Evolutionary conservation across 2,797 vertebrate species (phyloP).

Genomic region (Lophotriccus pileatus): DNA sequence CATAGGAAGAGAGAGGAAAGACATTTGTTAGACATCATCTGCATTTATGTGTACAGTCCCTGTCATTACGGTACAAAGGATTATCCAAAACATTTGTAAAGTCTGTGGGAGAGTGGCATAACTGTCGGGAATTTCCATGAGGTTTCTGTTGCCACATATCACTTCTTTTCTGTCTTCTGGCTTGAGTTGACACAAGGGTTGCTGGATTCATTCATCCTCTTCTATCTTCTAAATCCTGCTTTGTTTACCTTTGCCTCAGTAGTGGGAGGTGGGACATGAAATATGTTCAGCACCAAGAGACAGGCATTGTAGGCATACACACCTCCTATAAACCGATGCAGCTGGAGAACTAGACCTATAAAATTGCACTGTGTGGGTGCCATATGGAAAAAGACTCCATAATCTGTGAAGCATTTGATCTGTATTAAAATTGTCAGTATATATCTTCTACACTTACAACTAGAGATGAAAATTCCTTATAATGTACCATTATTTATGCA

Average conservation of each 20-base stretch:
- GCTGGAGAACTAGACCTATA: slow-evolving; percentile 11
- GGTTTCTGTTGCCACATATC: neutral
- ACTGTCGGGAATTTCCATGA: slow-evolving; percentile 26
- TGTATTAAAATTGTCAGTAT: neutral
- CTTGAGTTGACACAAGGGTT: neutral
- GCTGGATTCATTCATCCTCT: neutral
- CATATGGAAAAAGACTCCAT: slow-evolving; percentile 5
- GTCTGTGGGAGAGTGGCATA: slow-evolving; percentile 25
- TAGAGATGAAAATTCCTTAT: neutral
- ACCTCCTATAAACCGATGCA: slow-evolving; percentile 14
- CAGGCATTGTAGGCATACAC: neutral
- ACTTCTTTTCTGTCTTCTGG: neutral
- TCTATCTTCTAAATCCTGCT: neutral
- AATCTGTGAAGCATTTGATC: slow-evolving; percentile 8
- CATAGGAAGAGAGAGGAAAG: neutral
- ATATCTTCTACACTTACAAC: neutral
- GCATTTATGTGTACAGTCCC: neutral
- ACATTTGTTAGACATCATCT: slow-evolving; percentile 17
- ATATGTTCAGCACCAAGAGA: neutral
- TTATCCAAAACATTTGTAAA: slow-evolving; percentile 12
- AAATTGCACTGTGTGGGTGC: neutral
- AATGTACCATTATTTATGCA: neutral
- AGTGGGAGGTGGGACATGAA: neutral
- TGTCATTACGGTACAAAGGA: neutral
- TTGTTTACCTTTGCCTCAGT: slow-evolving; percentile 12